Percentiles rank a stretch among this genome's conserved stretches.
Conservation (phyloP, 2,797 vertebrate species). For the Strix occidentalis region DNA sequence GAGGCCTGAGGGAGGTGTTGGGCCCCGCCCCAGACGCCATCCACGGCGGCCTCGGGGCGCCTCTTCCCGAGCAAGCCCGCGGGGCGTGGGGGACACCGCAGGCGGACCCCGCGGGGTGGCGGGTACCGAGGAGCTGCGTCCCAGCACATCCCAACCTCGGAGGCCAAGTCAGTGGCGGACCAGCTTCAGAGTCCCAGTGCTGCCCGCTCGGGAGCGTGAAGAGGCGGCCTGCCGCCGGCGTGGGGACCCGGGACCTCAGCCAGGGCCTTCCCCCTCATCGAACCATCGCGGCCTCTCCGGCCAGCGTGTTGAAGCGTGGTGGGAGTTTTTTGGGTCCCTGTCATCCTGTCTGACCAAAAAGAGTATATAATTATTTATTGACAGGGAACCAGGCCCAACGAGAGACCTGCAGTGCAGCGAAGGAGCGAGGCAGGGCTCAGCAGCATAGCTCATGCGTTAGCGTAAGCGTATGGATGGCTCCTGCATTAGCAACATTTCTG, state of each 20-base stretch:
- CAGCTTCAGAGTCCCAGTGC: accelerated
- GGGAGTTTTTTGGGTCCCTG: background rate
- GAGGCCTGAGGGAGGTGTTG: background rate
- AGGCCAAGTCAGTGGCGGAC: accelerated
- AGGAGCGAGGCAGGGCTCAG: background rate
- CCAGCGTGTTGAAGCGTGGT: accelerated
- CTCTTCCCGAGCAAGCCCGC: background rate
- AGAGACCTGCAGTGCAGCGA: background rate
- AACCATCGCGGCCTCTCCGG: accelerated
- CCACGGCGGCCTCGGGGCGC: too few species aligned
- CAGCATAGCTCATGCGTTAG: accelerated
- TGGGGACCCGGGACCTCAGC: accelerated
- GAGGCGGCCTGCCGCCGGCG: accelerated
- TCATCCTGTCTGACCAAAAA: background rate
- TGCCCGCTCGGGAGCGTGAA: background rate
- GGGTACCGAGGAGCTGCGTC: accelerated
- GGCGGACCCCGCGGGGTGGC: background rate
- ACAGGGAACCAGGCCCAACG: background rate
- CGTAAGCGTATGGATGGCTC: accelerated
- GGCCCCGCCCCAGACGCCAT: background rate
- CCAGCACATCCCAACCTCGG: accelerated
- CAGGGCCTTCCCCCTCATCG: background rate
- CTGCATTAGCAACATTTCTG: background rate
- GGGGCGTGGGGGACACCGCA: accelerated
- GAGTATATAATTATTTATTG: background rate